Evolutionary conservation across 2,888 invertebrate species (phyloP).

Genomic region (Eulithis prunata): DNA sequence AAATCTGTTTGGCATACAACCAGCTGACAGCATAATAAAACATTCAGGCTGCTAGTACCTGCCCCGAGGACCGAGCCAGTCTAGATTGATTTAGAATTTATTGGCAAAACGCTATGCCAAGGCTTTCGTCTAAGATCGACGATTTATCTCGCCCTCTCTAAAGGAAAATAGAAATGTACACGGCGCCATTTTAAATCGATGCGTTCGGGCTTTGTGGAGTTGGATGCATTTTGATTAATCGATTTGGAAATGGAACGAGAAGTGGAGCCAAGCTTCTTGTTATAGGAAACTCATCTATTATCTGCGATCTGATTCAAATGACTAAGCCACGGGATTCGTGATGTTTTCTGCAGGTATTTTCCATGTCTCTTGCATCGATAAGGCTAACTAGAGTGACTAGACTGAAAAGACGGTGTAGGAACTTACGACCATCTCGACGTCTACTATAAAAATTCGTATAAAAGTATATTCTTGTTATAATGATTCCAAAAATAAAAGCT

Average conservation of each 20-base stretch:
- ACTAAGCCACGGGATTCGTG: not conserved
- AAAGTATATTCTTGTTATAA: no score
- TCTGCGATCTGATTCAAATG: not conserved
- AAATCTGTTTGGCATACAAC: constrained; percentile 27
- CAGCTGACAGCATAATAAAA: constrained; percentile 29
- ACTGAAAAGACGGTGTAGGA: no score
- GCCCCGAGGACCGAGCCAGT: constrained; percentile 42
- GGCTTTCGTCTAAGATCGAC: constrained; percentile 68
- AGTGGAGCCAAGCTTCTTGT: constrained; percentile 8
- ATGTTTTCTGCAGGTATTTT: no score
- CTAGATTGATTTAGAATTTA: constrained; percentile 77
- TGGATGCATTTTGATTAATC: constrained; percentile 40
- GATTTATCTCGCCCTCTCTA: constrained; percentile 63
- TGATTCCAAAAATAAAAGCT: no score
- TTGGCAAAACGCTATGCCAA: constrained; percentile 67
- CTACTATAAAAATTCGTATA: no score
- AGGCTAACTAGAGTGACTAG: no score
- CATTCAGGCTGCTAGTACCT: constrained; percentile 25
- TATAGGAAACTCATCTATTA: constrained; percentile 5
- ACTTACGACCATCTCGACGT: no score
- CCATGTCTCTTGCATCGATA: no score
- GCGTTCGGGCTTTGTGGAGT: constrained; percentile 36
- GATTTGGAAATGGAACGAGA: constrained; percentile 28
- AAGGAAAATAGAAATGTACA: constrained; percentile 41
- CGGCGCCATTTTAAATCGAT: constrained; percentile 38